Base-by-base conservation (phyloP, 2,888 invertebrate species). In the Caenorhabditis sp. region DNA sequence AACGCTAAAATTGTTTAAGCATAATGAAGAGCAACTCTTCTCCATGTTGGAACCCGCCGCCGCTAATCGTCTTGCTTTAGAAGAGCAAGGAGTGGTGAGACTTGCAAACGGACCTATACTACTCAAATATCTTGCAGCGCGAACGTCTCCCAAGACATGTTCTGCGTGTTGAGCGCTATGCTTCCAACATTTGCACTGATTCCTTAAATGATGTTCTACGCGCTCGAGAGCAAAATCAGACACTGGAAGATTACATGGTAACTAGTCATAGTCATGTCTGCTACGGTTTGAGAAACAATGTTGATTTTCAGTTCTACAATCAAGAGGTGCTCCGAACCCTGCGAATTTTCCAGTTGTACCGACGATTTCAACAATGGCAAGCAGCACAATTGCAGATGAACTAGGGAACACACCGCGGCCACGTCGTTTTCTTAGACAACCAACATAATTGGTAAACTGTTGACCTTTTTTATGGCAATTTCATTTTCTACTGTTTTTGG, bases 341-440 rank as follows among this genome's bases (percentile, higher is more conserved):
- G 18, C 35, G 28, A 0, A n/a, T 68, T 4, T 58, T 68, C 40
- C 32, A 20, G 1, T 11, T 58, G 9, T 68, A 68, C 22, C 40
- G 35, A 15, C 28, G 40, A 20, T 68, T 68, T 20, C 68, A 58
- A 47, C 22, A 28, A 11, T 68, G 68, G 68, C 68, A 55, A 24
- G 55, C 37, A 11, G 1, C 26, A 9, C 40, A 55, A 8, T 24
- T 55, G n/a, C n/a, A n/a, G n/a, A n/a, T n/a, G n/a, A n/a, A n/a
- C n/a, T n/a, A n/a, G n/a, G n/a, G n/a, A n/a, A n/a, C n/a, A n/a
- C n/a, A n/a, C n/a, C n/a, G n/a, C n/a, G n/a, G n/a, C n/a, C n/a
- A n/a, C n/a, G n/a, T n/a, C n/a, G n/a, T n/a, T n/a, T n/a, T n/a
- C n/a, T n/a, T n/a, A n/a, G 40, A 40, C 13, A 15, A n/a, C 18